These are phyloP conservation scores for Boulengeromyrus knoepffleri DNA, from an alignment of 2,113 vertebrate genomes.

Conservation along the genomic window DNA sequence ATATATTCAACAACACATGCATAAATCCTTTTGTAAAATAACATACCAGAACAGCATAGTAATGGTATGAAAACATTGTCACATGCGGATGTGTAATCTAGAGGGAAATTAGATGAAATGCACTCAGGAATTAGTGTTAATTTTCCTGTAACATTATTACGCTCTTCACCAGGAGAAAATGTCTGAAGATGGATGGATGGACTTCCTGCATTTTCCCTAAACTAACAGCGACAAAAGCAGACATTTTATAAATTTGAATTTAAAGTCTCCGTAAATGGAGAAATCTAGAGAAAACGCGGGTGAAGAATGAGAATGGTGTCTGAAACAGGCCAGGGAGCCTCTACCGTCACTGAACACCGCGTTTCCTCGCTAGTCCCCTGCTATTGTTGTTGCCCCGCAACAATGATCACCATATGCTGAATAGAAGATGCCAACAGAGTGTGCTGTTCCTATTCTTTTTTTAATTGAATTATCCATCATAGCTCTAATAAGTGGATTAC, in stretches of 20 bases:
- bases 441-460: conserved; percentile 5
- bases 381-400: background rate
- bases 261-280: background rate
- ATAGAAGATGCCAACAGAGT: conserved; percentile 15
- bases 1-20: background rate
- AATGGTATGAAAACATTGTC: background rate
- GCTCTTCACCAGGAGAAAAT: background rate
- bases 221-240: background rate
- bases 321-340: background rate
- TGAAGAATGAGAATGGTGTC: background rate
- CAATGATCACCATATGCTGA: conserved; percentile 24
- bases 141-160: background rate
- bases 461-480: conserved; percentile 27
- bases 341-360: background rate
- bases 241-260: background rate
- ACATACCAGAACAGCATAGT: background rate
- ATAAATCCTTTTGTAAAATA: background rate
- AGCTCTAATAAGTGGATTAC: conserved; percentile 15
- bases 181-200: background rate
- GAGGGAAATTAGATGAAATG: background rate
- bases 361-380: background rate
- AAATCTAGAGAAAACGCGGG: background rate
- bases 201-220: background rate
- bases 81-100: background rate
- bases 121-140: background rate